Percentiles rank a stretch among this genome's conserved stretches.
Conservation (phyloP, 2,888 invertebrate species). For the Teinopalpus imperialis region DNA sequence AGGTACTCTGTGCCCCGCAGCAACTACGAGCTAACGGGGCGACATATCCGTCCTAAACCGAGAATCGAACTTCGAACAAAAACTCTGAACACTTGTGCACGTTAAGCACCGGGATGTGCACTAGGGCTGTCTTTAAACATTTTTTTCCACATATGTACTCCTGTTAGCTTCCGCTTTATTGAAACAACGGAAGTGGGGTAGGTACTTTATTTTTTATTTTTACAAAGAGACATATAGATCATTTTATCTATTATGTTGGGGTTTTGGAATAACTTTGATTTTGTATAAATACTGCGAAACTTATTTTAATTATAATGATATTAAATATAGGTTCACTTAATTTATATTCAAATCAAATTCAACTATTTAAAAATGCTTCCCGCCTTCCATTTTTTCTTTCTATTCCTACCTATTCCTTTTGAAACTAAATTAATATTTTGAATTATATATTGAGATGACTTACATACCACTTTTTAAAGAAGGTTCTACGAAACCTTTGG, state of each 20-base stretch:
- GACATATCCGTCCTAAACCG: slow-evolving; percentile 38
- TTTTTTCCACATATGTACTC: slow-evolving; percentile 44
- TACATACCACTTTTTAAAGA: too few relatives aligned
- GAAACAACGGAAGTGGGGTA: slow-evolving; percentile 49
- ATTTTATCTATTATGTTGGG: slow-evolving; percentile 8
- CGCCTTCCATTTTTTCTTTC: too few relatives aligned
- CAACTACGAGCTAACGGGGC: slow-evolving; percentile 10
- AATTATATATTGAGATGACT: too few relatives aligned
- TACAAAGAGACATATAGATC: slow-evolving; percentile 15
- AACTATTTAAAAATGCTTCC: too few relatives aligned
- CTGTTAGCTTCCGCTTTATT: slow-evolving; percentile 56
- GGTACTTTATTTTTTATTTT: slow-evolving; percentile 30
- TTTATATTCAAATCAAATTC: too few relatives aligned
- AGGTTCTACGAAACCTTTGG: too few relatives aligned
- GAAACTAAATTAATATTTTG: too few relatives aligned
- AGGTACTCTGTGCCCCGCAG: not conserved
- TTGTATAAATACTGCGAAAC: slow-evolving; percentile 3
- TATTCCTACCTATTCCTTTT: too few relatives aligned
- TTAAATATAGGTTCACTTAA: too few relatives aligned
- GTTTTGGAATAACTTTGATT: slow-evolving; percentile 15
- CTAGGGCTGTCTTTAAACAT: slow-evolving; percentile 49
- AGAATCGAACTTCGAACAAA: slow-evolving; percentile 48
- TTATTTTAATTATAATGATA: too few relatives aligned
- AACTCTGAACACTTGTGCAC: slow-evolving; percentile 55
- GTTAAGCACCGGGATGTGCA: slow-evolving; percentile 43